A percentile compares a stretch with the other conserved stretches of the same genome.
Evolutionary conservation across 2,113 vertebrate species (phyloP).

Genomic region (Cephalophus harveyi): DNA sequence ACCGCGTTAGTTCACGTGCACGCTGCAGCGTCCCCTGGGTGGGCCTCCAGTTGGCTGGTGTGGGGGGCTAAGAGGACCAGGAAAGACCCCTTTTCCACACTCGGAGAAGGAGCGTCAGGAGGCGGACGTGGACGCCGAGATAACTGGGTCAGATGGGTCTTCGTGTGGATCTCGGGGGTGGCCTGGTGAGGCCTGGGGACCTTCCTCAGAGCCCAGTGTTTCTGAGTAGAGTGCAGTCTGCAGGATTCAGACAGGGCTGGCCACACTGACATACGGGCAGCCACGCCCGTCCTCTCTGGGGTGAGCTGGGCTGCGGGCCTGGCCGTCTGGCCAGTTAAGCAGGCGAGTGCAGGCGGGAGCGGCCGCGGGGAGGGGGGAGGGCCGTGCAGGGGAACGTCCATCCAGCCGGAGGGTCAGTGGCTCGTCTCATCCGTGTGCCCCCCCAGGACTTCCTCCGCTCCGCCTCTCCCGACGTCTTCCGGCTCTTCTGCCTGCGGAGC

Average conservation of each 20-base stretch:
- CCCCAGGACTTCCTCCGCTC: conserved; percentile 89
- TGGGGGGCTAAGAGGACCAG: background rate
- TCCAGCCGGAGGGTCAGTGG: background rate
- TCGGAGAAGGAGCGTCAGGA: background rate
- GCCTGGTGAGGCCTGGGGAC: background rate
- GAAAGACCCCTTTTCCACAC: background rate
- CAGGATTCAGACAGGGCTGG: background rate
- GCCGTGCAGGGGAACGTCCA: background rate
- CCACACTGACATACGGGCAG: too few relatives aligned
- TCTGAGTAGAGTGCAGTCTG: background rate
- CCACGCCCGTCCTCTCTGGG: accelerated
- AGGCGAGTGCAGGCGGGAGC: accelerated
- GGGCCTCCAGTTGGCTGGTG: background rate
- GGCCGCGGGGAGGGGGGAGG: background rate
- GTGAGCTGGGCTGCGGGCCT: background rate
- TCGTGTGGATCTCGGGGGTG: background rate
- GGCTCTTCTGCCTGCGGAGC: conserved; percentile 92
- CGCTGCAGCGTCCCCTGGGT: background rate
- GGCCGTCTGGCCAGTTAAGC: background rate
- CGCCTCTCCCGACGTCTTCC: conserved; percentile 88
- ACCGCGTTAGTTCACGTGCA: background rate
- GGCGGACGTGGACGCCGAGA: accelerated
- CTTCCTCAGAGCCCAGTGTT: background rate
- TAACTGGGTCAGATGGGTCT: background rate
- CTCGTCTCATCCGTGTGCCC: background rate